phyloP scores from a whole-genome alignment of 2,113 vertebrate genomes.

The Nyctibius bracteatus region DNA sequence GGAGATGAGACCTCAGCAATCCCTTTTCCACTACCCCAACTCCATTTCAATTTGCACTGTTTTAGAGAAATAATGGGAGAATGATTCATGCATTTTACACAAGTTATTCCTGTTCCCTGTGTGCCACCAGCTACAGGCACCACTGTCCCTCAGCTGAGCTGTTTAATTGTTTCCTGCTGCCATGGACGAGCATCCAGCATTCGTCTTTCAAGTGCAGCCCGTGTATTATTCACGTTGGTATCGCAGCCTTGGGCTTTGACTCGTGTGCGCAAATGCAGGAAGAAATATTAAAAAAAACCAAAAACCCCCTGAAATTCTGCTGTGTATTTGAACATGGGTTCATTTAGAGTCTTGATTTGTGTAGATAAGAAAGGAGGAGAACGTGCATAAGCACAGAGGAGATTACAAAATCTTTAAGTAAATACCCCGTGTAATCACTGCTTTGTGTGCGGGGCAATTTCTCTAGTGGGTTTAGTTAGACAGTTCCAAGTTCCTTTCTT shows the following conservation, averaged over 20 bases:
- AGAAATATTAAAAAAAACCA: background rate
- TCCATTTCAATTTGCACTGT: accelerated
- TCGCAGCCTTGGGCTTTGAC: background rate
- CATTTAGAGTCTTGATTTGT: background rate
- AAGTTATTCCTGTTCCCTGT: background rate
- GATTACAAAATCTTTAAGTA: background rate
- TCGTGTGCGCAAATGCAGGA: accelerated
- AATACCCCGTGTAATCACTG: background rate
- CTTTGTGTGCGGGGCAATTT: background rate
- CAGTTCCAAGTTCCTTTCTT: background rate
- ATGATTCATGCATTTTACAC: accelerated
- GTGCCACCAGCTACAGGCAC: background rate
- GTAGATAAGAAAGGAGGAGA: background rate
- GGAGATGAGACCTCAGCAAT: background rate
- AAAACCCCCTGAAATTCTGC: background rate
- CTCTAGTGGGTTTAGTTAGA: background rate
- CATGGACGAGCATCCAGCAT: background rate
- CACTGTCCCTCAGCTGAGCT: accelerated
- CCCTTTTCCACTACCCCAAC: background rate
- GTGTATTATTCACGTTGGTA: accelerated
- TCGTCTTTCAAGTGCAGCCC: background rate
- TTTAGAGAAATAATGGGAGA: background rate
- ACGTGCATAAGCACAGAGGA: accelerated
- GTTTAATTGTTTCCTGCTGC: background rate
- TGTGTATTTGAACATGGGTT: background rate